These are phyloP conservation scores for Hippocampus mohnikei DNA, from an alignment of 2,113 vertebrate species.

Conservation along the genomic window DNA sequence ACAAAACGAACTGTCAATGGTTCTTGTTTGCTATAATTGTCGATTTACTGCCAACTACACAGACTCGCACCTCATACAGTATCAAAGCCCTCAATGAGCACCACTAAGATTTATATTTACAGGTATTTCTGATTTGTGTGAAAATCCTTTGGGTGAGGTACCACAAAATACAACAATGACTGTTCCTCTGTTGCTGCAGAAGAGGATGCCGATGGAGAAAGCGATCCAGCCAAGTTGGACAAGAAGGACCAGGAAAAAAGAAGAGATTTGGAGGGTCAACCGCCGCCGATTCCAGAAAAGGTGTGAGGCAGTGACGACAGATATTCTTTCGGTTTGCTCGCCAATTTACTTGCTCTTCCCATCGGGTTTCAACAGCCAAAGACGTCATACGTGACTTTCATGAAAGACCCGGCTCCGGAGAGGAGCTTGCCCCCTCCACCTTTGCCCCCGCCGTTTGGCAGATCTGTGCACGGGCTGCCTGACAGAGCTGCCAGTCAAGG, in stretches of 20 bases:
- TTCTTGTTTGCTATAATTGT: neutral
- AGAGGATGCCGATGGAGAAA: slow-evolving; percentile 55
- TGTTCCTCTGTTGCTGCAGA: slow-evolving; percentile 40
- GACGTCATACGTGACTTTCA: slow-evolving; percentile 62
- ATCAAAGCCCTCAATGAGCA: too few species aligned
- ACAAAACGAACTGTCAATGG: too few species aligned
- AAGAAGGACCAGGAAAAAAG: slow-evolving; percentile 56
- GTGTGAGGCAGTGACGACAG: slow-evolving; percentile 20
- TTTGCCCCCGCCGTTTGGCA: slow-evolving; percentile 58
- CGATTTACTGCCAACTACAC: neutral
- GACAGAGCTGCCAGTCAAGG: slow-evolving; percentile 72
- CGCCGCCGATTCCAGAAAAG: slow-evolving; percentile 68
- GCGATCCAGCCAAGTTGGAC: slow-evolving; percentile 46
- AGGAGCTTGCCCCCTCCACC: slow-evolving; percentile 65
- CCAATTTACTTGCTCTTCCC: neutral
- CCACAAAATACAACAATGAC: neutral
- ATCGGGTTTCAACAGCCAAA: slow-evolving; percentile 60
- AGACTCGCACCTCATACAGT: too few species aligned
- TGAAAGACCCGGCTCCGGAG: slow-evolving; percentile 62
- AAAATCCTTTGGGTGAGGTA: neutral
- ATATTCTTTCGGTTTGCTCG: neutral
- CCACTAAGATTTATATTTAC: too few species aligned
- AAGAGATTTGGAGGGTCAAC: slow-evolving; percentile 59
- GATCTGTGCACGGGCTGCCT: slow-evolving; percentile 49
- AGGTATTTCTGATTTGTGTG: neutral